These are phyloP conservation scores for Drosophila affinis DNA, from an alignment of 2,888 invertebrate species.

Conservation along the genomic window DNA sequence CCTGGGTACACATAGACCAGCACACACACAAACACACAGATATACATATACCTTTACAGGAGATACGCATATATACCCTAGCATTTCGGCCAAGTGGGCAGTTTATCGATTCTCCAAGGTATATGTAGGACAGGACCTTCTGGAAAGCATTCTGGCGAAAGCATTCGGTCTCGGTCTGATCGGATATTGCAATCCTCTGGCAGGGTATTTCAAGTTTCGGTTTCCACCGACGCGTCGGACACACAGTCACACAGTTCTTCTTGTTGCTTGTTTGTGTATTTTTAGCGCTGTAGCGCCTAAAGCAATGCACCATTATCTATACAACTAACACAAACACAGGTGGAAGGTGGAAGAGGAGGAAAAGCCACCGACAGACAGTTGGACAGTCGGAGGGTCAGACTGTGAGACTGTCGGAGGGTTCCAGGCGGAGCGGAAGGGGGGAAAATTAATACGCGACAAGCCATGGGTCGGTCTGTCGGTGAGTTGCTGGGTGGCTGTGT, in stretches of 20 bases:
- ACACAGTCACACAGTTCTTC: not conserved
- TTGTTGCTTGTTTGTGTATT: slow-evolving; percentile 39
- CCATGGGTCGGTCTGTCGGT: slow-evolving; percentile 3
- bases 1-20: not conserved
- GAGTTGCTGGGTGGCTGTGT: not conserved
- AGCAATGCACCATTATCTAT: slow-evolving; percentile 67
- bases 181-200: not conserved
- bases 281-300: slow-evolving; percentile 58
- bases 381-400: not conserved
- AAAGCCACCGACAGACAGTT: slow-evolving; percentile 11
- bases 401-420: not conserved
- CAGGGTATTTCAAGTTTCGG: not conserved
- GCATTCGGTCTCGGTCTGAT: too few relatives aligned
- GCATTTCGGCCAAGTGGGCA: not conserved
- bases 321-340: slow-evolving; percentile 54
- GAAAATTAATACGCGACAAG: slow-evolving; percentile 44
- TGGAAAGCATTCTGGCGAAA: not conserved
- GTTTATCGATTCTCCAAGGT: not conserved
- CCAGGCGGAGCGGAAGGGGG: not conserved
- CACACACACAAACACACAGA: not conserved
- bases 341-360: slow-evolving; percentile 3
- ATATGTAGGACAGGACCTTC: not conserved
- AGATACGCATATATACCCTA: not conserved
- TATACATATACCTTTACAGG: not conserved
- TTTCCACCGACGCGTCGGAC: not conserved